Evolutionary conservation across 2,113 vertebrate species (phyloP).

Genomic region (Brienomyrus brachyistius): DNA sequence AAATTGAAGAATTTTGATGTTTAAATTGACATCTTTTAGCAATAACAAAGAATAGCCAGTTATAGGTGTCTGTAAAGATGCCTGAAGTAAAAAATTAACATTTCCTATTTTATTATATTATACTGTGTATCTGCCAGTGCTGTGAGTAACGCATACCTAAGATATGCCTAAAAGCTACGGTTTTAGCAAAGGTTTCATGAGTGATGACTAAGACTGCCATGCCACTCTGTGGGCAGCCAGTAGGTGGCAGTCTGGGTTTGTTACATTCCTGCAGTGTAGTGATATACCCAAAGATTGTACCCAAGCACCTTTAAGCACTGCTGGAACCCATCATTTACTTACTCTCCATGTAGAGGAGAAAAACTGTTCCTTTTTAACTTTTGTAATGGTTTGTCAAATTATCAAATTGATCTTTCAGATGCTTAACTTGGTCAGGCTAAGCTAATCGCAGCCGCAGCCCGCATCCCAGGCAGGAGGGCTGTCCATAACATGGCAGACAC

Average conservation of each 20-base stretch:
- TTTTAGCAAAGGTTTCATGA: background rate
- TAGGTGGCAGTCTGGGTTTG: background rate
- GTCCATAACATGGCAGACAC: background rate
- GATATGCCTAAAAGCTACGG: background rate
- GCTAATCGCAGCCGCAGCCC: background rate
- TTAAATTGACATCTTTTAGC: background rate
- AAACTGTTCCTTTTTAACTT: background rate
- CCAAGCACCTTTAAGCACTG: background rate
- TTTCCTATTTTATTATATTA: background rate
- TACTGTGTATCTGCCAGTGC: background rate
- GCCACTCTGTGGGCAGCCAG: background rate
- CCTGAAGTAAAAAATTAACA: background rate
- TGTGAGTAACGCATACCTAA: background rate
- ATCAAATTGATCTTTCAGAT: background rate
- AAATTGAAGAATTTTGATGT: background rate
- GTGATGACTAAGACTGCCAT: background rate
- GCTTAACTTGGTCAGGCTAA: background rate
- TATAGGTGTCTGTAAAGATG: background rate
- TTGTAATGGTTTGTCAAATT: background rate
- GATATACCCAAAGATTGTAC: background rate
- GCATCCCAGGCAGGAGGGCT: background rate
- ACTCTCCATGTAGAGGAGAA: background rate
- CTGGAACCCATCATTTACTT: background rate
- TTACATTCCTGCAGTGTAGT: background rate
- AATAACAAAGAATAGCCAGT: background rate